Evolutionary conservation across 2,888 invertebrate genomes (phyloP), one percentile per base, ranked within the genome.

Genomic region (Oscheius onirici): DNA sequence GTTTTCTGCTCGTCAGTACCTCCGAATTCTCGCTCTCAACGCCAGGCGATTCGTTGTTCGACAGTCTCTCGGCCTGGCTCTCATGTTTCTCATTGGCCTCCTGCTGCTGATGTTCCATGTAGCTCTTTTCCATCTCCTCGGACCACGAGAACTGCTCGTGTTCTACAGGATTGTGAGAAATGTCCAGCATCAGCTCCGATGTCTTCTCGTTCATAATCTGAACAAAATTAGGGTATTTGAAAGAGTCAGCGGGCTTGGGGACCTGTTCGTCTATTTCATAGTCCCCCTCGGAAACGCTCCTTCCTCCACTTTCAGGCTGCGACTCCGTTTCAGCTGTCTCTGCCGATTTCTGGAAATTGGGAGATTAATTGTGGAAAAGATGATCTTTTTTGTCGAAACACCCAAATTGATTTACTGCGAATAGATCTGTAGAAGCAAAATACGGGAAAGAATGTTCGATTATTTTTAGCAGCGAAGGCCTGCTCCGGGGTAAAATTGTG

Each of bases 1-100:
- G 10, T 49, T 17, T 17, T 6, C 49, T 17, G 17, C 15, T n/a
- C n/a, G n/a, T 26, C 52, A 60, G 34, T 58, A 79, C 81, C 74
- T 81, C 81, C 22, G 79, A 79, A 65, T 79, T 75, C 69, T 79
- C 79, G 28, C 76, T 76, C 58, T 57, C 77, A 61, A 75, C 54
- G 61, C 81, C 79, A 20, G 81, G 81, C 20, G 81, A 81, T 40
- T 75, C 76, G 54, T 74, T 75, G 61, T 79, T 71, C 20, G 68
- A 74, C 49, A 76, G 74, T 17, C 63, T 24, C n/a, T 63, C n/a
- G n/a, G n/a, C 49, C 20, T 49, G 17, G 17, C 24, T 24, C 24
- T 28, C 28, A 13, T 24, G 22, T n/a, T 24, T 28, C 34, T 34
- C 61, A 22, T 40, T 17, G 28, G 28, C 28, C 40, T 66, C 66